A percentile compares a stretch with the other conserved stretches of the same genome.
phyloP scores from a whole-genome alignment of 2,888 invertebrate species.

The Xylophagus ater region DNA sequence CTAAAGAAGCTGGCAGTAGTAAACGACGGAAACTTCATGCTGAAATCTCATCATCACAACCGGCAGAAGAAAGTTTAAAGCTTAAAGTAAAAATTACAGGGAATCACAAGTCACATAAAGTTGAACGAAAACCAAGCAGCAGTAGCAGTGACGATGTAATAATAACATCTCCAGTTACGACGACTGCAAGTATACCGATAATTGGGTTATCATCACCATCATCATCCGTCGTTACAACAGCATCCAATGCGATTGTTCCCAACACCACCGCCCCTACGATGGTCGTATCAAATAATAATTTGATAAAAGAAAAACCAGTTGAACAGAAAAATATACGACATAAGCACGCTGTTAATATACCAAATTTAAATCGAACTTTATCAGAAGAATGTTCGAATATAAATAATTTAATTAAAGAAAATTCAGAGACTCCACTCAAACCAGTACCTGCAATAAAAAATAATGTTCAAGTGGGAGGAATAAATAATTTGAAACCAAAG shows the following conservation, averaged over 20 bases:
- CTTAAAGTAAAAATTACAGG: constrained; percentile 44
- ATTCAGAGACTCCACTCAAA: background rate
- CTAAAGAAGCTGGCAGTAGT: constrained; percentile 31
- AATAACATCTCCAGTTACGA: constrained; percentile 11
- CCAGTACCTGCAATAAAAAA: background rate
- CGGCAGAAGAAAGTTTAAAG: constrained; percentile 42
- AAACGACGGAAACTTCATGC: constrained; percentile 47
- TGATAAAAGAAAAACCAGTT: constrained; percentile 5
- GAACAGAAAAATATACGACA: too few relatives aligned
- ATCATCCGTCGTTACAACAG: background rate
- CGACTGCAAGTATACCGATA: constrained; percentile 1
- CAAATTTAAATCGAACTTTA: constrained; percentile 24
- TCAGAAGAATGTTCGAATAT: constrained; percentile 29
- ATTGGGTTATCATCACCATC: background rate
- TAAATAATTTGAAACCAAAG: constrained; percentile 3
- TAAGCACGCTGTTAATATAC: constrained; percentile 17
- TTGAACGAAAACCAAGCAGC: constrained; percentile 20
- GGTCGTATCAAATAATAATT: constrained; percentile 5
- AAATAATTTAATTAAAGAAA: constrained; percentile 21
- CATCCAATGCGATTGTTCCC: background rate
- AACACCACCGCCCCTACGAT: constrained; percentile 5
- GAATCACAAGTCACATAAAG: constrained; percentile 28
- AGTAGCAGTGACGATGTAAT: constrained; percentile 17
- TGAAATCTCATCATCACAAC: constrained; percentile 40
- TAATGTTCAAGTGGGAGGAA: constrained; percentile 6